phyloP scores from a whole-genome alignment of 1,140 invertebrate species.

The Tigriopus japonicus region DNA sequence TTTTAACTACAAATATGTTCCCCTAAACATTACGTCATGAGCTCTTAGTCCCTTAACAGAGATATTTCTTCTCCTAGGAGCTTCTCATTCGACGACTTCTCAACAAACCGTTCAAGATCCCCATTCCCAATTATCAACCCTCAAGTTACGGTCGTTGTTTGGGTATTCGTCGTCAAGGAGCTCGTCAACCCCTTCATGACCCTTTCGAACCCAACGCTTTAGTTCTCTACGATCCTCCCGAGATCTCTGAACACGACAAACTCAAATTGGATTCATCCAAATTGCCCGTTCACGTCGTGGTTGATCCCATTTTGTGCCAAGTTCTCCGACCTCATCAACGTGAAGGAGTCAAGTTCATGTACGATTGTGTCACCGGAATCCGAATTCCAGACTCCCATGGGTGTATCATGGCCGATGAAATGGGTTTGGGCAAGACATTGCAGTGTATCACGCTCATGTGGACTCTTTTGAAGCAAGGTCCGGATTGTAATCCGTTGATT shows the following conservation, averaged over 20 bases:
- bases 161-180: constrained; percentile 46
- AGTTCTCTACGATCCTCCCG: constrained; percentile 67
- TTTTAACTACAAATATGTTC: no score
- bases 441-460: constrained; percentile 94
- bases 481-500: constrained; percentile 25
- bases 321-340: constrained; percentile 92
- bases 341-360: constrained; percentile 99
- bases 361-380: constrained; percentile 88
- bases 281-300: constrained; percentile 67
- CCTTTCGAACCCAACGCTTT: constrained; percentile 82
- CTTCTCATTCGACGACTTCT: constrained; percentile 57
- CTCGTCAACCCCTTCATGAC: constrained; percentile 64
- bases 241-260: constrained; percentile 58
- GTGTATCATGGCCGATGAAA: constrained; percentile 98
- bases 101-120: constrained; percentile 80
- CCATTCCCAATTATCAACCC: constrained; percentile 64
- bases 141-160: constrained; percentile 43
- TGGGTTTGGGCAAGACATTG: constrained; percentile 90
- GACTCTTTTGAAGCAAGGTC: constrained; percentile 74
- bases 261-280: constrained; percentile 30
- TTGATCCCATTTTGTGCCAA: constrained; percentile 75
- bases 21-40: no score
- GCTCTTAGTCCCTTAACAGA: no score
- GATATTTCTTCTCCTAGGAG: no score
- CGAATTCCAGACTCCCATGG: constrained; percentile 72